These are phyloP conservation scores for Caenorhabditis remanei DNA, from an alignment of 1,140 invertebrate species.

Conservation along the genomic window DNA sequence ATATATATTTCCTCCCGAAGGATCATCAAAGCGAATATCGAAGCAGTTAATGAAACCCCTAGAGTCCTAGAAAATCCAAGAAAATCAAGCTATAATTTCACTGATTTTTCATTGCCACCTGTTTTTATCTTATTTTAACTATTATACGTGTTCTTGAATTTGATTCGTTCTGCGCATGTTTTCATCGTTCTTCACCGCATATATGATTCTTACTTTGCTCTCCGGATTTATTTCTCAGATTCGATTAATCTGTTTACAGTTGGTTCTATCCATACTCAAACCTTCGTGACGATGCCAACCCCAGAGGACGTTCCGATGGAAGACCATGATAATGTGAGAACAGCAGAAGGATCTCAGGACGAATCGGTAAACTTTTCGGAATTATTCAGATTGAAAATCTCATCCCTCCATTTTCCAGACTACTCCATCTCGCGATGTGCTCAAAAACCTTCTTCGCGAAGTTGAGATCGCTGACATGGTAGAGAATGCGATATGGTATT, in stretches of 20 bases:
- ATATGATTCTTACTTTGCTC: not conserved
- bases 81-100: no score
- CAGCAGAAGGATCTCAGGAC: not conserved
- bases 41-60: no score
- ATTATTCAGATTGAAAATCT: not conserved
- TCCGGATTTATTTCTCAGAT: not conserved
- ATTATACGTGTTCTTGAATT: no score
- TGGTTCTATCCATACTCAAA: constrained; percentile 18
- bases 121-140: no score
- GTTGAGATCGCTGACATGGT: not conserved
- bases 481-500: constrained; percentile 43
- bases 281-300: constrained; percentile 8
- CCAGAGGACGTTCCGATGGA: constrained; percentile 38
- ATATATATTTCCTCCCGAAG: no score
- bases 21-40: no score
- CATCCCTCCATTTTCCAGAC: not conserved
- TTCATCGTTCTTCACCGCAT: no score
- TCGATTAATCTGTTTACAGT: not conserved
- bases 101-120: no score
- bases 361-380: not conserved
- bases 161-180: no score
- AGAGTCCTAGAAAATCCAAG: no score
- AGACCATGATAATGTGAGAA: not conserved
- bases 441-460: not conserved
- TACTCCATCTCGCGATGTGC: not conserved